Percentiles rank a stretch among this genome's conserved stretches.
phyloP scores from a whole-genome alignment of 1,140 invertebrate genomes.

The Sycophaga agraensis region DNA sequence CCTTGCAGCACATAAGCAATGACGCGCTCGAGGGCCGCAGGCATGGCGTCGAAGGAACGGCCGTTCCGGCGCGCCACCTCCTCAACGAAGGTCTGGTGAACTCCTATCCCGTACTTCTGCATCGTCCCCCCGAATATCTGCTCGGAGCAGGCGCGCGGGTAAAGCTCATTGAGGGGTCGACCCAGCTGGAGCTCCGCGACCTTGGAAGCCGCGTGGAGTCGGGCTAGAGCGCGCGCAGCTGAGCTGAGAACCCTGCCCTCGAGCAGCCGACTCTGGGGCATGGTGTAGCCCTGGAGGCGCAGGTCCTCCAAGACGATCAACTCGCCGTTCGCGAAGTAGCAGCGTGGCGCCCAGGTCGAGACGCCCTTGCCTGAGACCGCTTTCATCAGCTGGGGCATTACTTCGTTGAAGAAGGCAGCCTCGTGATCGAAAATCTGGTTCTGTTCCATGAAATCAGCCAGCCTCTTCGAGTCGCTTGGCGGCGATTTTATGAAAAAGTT shows the following conservation, averaged over 20 bases:
- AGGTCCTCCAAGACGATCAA: slow-evolving; percentile 57
- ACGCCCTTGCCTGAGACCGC: not conserved
- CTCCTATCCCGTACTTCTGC: too few species aligned
- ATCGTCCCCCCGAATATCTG: not conserved
- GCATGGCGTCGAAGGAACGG: too few species aligned
- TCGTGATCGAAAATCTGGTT: not conserved
- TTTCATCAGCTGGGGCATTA: not conserved
- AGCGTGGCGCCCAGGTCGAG: slow-evolving; percentile 45
- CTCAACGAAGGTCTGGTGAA: not conserved
- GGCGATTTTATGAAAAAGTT: slow-evolving; percentile 31
- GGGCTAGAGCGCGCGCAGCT: slow-evolving; percentile 57
- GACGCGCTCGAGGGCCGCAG: too few species aligned
- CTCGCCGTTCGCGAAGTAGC: slow-evolving; percentile 51
- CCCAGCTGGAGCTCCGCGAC: slow-evolving; percentile 55
- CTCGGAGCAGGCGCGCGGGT: not conserved
- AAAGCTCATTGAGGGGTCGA: not conserved
- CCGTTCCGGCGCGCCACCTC: not conserved
- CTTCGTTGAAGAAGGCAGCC: not conserved
- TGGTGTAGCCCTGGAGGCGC: slow-evolving; percentile 41
- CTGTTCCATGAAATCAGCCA: not conserved
- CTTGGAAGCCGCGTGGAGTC: slow-evolving; percentile 61
- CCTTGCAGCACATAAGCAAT: not conserved
- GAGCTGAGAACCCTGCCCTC: slow-evolving; percentile 54
- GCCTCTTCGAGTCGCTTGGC: not conserved
- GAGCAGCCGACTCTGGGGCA: slow-evolving; percentile 43